Percentiles rank a stretch among this genome's conserved stretches.
phyloP scores from a whole-genome alignment of 2,888 invertebrate genomes.

The Melipona bicolor region DNA sequence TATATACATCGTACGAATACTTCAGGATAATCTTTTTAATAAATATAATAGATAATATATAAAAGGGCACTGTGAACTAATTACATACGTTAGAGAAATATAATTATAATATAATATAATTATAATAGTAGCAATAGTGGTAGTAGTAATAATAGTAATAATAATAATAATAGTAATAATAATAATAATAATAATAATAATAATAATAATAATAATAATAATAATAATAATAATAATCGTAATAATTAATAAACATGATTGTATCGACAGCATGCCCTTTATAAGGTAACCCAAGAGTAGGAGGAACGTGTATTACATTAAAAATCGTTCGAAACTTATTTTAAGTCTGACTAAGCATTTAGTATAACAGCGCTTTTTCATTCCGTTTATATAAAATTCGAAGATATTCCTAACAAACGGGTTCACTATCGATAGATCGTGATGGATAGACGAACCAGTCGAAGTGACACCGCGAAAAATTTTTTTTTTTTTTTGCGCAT shows the following conservation, averaged over 20 bases:
- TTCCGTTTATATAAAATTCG: slow-evolving; percentile 65
- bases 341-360: slow-evolving; percentile 63
- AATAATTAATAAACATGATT: slow-evolving; percentile 42
- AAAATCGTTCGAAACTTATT: slow-evolving; percentile 61
- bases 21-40: slow-evolving; percentile 55
- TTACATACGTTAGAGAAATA: slow-evolving; percentile 51
- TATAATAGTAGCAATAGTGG: slow-evolving; percentile 43
- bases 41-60: slow-evolving; percentile 65
- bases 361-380: slow-evolving; percentile 46
- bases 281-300: slow-evolving; percentile 64
- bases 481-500: slow-evolving; percentile 15
- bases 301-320: slow-evolving; percentile 64
- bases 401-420: slow-evolving; percentile 58
- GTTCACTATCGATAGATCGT: slow-evolving; percentile 36
- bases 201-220: slow-evolving; percentile 41
- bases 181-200: slow-evolving; percentile 41
- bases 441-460: not conserved
- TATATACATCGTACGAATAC: slow-evolving; percentile 62
- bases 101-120: slow-evolving; percentile 34
- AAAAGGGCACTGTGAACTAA: slow-evolving; percentile 59
- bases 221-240: slow-evolving; percentile 36
- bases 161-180: slow-evolving; percentile 35
- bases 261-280: slow-evolving; percentile 66
- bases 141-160: slow-evolving; percentile 46
- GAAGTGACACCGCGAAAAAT: slow-evolving; percentile 24